Conservation (phyloP, 2,888 invertebrate genomes). For the Crematogaster levior region DNA sequence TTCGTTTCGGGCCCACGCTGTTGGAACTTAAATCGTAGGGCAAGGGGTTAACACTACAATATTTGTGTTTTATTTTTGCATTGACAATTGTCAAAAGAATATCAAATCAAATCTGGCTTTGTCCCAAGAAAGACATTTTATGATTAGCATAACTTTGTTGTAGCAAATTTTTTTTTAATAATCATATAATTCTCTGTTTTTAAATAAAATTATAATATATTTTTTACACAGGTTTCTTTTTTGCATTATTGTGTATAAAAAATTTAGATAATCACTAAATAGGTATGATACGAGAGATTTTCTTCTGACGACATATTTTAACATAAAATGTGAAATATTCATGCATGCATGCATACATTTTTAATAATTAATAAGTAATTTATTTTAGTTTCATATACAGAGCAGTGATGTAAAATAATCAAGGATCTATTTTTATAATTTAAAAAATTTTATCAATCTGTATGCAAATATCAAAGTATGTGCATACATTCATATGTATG, state of each 20-base stretch:
- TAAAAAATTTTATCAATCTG: too few species aligned
- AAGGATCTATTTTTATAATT: too few species aligned
- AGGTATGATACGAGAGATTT: too few species aligned
- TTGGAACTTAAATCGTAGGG: too few species aligned
- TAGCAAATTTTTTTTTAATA: background rate
- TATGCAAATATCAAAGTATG: too few species aligned
- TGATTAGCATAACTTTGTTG: background rate
- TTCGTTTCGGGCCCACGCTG: too few species aligned
- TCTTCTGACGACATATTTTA: too few species aligned
- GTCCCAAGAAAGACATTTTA: background rate
- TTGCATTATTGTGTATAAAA: background rate
- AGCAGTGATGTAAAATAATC: background rate
- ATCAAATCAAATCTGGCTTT: background rate
- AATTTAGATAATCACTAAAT: background rate
- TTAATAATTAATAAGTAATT: background rate
- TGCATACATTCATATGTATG: too few species aligned
- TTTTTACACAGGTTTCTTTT: background rate
- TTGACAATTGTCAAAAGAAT: background rate
- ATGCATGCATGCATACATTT: too few species aligned
- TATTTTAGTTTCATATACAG: background rate
- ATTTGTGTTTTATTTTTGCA: background rate
- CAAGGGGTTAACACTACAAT: background rate
- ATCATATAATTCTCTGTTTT: background rate
- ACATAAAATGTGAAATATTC: too few species aligned
- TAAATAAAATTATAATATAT: background rate